A percentile compares a stretch with the other conserved stretches of the same genome.
phyloP scores from a whole-genome alignment of 2,113 vertebrate genomes.

The Odontophorus gujanensis region DNA sequence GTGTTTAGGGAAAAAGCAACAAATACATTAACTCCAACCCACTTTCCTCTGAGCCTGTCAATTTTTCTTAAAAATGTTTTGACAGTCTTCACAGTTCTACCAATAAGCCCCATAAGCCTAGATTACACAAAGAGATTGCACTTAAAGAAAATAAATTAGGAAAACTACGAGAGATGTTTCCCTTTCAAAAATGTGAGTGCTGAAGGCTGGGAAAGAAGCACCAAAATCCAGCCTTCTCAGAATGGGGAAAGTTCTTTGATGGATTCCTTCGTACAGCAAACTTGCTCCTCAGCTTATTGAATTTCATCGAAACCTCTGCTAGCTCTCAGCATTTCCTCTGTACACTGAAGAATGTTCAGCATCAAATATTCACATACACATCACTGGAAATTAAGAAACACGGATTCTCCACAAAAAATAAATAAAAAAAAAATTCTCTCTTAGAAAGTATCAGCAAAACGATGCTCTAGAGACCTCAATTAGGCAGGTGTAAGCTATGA shows the following conservation, averaged over 20 bases:
- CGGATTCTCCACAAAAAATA: not conserved
- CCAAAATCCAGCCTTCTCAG: not conserved
- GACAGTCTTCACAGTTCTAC: not conserved
- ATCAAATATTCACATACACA: not conserved
- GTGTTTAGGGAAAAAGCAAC: not conserved
- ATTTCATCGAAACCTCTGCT: constrained; percentile 5
- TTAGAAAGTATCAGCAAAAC: not conserved
- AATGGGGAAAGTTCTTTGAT: constrained; percentile 26
- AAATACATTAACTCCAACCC: not conserved
- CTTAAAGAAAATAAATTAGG: not conserved
- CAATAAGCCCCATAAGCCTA: not conserved
- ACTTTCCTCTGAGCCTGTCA: not conserved
- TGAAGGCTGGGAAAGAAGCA: not conserved
- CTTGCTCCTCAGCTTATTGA: constrained; percentile 25
- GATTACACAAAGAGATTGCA: not conserved
- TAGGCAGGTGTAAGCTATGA: fast-evolving
- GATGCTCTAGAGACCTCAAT: not conserved
- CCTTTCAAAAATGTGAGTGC: not conserved
- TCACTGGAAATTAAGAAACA: not conserved
- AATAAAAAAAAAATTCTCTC: not conserved
- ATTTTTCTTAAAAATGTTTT: not conserved
- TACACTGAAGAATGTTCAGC: not conserved
- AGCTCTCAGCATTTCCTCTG: not conserved
- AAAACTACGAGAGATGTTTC: not conserved
- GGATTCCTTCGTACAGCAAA: not conserved